Percentiles rank a stretch among this genome's conserved stretches.
Evolutionary conservation across 2,797 vertebrate genomes (phyloP).

Genomic region (Anguilla megastoma): DNA sequence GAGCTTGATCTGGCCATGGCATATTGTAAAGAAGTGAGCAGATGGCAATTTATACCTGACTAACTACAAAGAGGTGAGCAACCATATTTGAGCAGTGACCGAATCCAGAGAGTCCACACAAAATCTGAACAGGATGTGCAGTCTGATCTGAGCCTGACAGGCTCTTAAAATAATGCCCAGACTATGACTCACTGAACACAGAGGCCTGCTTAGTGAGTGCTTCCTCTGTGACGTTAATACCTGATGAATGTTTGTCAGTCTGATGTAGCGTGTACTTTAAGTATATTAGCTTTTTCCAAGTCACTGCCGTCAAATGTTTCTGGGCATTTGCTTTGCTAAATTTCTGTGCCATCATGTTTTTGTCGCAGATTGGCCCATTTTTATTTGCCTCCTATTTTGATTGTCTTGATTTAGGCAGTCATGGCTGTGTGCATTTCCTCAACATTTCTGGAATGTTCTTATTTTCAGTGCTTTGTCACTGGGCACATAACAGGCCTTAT

Average conservation of each 20-base stretch:
- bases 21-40: not conserved
- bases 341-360: conserved; percentile 12
- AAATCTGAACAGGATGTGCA: not conserved
- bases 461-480: conserved; percentile 15
- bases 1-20: not conserved
- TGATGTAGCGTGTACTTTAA: not conserved
- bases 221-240: not conserved
- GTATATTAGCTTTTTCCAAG: not conserved
- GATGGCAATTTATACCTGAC: not conserved
- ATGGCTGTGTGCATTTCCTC: conserved; percentile 10
- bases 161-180: not conserved
- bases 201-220: not conserved
- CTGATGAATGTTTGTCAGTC: conserved; percentile 2
- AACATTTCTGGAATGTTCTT: conserved; percentile 15
- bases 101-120: not conserved
- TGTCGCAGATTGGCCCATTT: not conserved
- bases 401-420: not conserved
- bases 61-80: not conserved
- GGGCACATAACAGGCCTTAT: not conserved
- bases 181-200: not conserved
- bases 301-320: conserved; percentile 11
- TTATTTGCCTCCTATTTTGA: conserved; percentile 19
- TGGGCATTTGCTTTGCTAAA: conserved; percentile 1
- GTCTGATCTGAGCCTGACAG: not conserved
- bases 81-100: not conserved